Conservation (phyloP, 2,797 vertebrate species). For the Squalus acanthias region DNA sequence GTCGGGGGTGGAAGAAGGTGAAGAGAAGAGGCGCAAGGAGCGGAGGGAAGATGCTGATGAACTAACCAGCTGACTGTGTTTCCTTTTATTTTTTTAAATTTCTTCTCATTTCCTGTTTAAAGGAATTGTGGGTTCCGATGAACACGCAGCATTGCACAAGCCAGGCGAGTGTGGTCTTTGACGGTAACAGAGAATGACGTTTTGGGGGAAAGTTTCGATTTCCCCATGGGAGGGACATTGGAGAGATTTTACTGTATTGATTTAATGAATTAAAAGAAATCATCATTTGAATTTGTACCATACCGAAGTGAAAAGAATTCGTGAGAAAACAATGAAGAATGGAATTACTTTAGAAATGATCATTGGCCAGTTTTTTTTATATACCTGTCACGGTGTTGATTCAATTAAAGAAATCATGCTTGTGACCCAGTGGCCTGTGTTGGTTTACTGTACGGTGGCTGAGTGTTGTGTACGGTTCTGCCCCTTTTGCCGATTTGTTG, state of each 20-base stretch:
- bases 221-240: background rate
- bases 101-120: constrained; percentile 7
- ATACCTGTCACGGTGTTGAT: constrained; percentile 3
- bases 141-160: background rate
- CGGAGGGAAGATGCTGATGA: background rate
- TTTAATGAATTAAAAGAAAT: background rate
- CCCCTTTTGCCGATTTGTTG: too few species aligned
- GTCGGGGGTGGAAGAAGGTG: constrained; percentile 18
- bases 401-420: constrained; percentile 30
- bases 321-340: background rate
- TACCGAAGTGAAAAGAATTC: background rate
- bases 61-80: background rate
- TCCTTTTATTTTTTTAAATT: background rate
- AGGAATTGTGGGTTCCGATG: background rate
- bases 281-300: constrained; percentile 9
- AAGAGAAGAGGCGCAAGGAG: constrained; percentile 15
- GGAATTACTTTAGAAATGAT: background rate
- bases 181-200: background rate
- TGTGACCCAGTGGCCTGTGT: background rate
- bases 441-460: background rate
- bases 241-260: background rate
- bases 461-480: background rate
- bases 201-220: background rate
- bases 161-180: background rate
- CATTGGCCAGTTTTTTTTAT: background rate